These are phyloP conservation scores for Tragelaphus scriptus DNA, from an alignment of 2,113 vertebrate genomes.

Conservation along the genomic window DNA sequence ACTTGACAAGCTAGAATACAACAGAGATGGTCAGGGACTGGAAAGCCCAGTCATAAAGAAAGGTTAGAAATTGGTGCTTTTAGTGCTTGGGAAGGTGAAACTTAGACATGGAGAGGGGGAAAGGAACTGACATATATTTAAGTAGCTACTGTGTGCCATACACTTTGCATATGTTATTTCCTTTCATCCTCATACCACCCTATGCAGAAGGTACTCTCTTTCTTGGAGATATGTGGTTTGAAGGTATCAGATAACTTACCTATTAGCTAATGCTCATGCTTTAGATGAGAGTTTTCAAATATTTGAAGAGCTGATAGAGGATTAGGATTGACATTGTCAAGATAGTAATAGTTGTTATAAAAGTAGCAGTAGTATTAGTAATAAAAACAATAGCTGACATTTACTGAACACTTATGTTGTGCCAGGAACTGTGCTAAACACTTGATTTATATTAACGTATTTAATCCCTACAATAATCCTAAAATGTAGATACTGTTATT, in stretches of 20 bases:
- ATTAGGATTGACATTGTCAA: not conserved
- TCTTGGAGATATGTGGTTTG: not conserved
- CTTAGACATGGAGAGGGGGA: not conserved
- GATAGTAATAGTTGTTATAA: not conserved
- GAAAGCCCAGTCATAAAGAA: not conserved
- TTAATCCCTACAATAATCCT: not conserved
- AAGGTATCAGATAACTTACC: not conserved
- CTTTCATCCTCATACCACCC: not conserved
- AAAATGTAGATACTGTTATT: not conserved
- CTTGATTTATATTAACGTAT: not conserved
- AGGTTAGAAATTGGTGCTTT: not conserved
- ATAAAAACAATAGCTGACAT: not conserved
- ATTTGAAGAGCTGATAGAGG: constrained; percentile 30
- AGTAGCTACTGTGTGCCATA: not conserved
- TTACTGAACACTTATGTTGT: not conserved
- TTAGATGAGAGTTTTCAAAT: not conserved
- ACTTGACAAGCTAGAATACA: constrained; percentile 21
- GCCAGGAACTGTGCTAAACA: not conserved
- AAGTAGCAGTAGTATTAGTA: not conserved
- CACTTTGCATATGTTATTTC: not conserved
- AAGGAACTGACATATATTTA: not conserved
- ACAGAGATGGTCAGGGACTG: not conserved
- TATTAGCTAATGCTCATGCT: not conserved
- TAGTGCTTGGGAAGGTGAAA: not conserved
- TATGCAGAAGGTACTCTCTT: not conserved